phyloP scores from a whole-genome alignment of 2,888 invertebrate genomes.

The Drosophila nr. perissopoda region DNA sequence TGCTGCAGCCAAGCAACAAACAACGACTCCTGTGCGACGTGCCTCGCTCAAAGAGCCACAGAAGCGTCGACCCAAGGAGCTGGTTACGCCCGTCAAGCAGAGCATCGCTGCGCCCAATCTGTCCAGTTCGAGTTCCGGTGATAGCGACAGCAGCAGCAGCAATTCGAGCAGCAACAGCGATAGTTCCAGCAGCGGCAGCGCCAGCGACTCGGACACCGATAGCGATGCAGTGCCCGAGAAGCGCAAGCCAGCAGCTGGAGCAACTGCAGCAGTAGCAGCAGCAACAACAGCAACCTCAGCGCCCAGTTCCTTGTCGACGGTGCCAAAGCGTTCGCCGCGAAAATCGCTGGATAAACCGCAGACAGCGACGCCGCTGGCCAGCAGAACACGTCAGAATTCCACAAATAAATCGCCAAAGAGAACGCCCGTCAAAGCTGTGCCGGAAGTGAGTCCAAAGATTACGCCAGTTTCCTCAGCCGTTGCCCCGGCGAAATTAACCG shows the following conservation, averaged over 20 bases:
- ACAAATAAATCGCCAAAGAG: constrained; percentile 74
- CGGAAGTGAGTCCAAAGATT: constrained; percentile 17
- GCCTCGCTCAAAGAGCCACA: constrained; percentile 61
- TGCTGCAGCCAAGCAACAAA: constrained; percentile 27
- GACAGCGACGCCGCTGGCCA: constrained; percentile 18
- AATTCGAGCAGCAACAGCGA: constrained; percentile 73
- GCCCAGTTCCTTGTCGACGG: constrained; percentile 32
- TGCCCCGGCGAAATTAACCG: constrained; percentile 20
- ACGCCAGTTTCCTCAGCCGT: constrained; percentile 10
- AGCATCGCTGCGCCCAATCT: constrained; percentile 71
- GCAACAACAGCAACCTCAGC: background rate
- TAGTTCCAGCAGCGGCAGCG: constrained; percentile 72
- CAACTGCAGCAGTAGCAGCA: constrained; percentile 70
- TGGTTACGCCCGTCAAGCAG: constrained; percentile 55
- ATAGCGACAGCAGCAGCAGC: constrained; percentile 68
- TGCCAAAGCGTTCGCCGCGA: constrained; percentile 77
- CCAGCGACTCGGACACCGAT: constrained; percentile 62
- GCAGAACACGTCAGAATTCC: constrained; percentile 65
- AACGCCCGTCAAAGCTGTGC: constrained; percentile 66
- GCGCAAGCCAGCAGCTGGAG: constrained; percentile 44
- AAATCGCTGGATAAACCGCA: constrained; percentile 71
- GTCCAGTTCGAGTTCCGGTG: constrained; percentile 79
- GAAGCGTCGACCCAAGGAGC: constrained; percentile 74
- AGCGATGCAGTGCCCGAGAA: constrained; percentile 67
- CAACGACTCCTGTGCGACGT: constrained; percentile 64